Evolutionary conservation across 2,113 vertebrate species (phyloP), one percentile per base, ranked within the genome.

Genomic region (Ctenodactylus gundi): DNA sequence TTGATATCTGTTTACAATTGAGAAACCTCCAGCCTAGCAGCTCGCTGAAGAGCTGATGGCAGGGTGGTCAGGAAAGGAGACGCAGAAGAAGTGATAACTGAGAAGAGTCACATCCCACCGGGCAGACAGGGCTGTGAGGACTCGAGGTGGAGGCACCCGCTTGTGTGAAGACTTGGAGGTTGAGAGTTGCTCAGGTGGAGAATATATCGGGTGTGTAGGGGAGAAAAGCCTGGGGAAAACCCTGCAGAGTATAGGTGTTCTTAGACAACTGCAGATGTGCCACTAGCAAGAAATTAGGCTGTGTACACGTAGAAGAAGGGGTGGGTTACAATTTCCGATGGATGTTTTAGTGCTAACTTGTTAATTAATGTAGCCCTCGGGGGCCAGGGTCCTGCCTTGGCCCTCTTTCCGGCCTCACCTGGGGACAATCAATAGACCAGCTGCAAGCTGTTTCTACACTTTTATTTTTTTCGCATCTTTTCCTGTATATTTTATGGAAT

Each of bases 341-440:
- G 44, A 70, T 10, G 17, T 70, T 80, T 62, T 51, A 46, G 11
- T 67, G 31, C 55, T 93, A 46, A 55, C 85, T 84, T 85, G 27
- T 85, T 88, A 53, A 53, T 53, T 88, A 76, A 39, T 18, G 4
- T 4, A 34, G n/a, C 34, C 21, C 31, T 14, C 2, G 15, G 15
- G 53, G 2, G 6, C 62, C 65, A 1, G 3, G 3, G 7, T 23
- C 6, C 15, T 6, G 39, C 8, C 6, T 0, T 6, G 4, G 3
- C 17, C 49, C 31, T 39, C 60, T 68, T 62, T 92, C 83, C 80
- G 23, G 64, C 89, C 41, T 67, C 31, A 21, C 81, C 51, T 73
- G 41, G 27, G 65, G 36, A 49, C 53, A 68, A 25, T 53, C 49
- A 39, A 51, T 18, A 68, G 4, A 23, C 5, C 39, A 82, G 46